These are phyloP conservation scores for Athetis lepigone DNA, from an alignment of 2,888 invertebrate species.

Conservation along the genomic window DNA sequence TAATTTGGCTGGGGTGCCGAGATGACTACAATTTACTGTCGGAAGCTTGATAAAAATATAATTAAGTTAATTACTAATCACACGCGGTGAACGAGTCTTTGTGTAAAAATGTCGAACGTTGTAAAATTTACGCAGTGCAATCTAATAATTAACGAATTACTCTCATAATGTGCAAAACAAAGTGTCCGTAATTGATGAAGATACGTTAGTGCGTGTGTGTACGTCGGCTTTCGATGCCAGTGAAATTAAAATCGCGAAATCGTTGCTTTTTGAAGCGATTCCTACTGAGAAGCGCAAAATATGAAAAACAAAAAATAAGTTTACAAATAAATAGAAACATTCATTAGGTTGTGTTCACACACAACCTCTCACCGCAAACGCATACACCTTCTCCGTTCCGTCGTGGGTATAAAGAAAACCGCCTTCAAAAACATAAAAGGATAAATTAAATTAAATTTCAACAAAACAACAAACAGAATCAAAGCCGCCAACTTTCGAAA, in stretches of 20 bases:
- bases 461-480: too few species aligned
- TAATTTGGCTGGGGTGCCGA: constrained; percentile 51
- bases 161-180: background rate
- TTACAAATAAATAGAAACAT: too few species aligned
- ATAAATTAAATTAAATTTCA: too few species aligned
- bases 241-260: constrained; percentile 4
- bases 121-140: background rate
- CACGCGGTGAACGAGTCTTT: too few species aligned
- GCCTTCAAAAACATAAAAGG: too few species aligned
- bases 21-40: constrained; percentile 49
- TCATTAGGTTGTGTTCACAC: too few species aligned
- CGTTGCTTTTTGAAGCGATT: constrained; percentile 6
- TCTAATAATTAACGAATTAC: background rate
- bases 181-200: constrained; percentile 11
- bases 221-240: constrained; percentile 7
- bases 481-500: too few species aligned
- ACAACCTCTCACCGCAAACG: too few species aligned
- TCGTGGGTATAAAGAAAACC: too few species aligned
- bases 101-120: background rate
- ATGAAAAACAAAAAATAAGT: too few species aligned
- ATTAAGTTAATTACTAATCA: constrained; percentile 52
- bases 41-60: constrained; percentile 50
- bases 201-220: constrained; percentile 6
- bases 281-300: constrained; percentile 7
- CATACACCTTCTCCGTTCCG: too few species aligned